Evolutionary conservation across 2,888 invertebrate genomes (phyloP), one percentile per base, ranked within the genome.

Genomic region (Lycophotia porphyrea): DNA sequence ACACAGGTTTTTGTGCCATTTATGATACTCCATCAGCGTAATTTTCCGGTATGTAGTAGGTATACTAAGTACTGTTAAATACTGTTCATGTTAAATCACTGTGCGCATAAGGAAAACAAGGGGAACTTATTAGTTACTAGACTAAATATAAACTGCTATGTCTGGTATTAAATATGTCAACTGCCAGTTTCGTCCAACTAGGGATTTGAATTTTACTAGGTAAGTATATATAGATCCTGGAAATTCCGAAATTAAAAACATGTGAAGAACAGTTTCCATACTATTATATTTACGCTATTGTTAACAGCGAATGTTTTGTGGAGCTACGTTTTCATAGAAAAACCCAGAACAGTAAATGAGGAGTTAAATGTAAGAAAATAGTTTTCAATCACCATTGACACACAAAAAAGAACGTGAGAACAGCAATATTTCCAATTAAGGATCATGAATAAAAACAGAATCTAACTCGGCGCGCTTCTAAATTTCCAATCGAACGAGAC

Each of bases 401-500:
- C 5, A 65, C 36, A 64, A 71, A 42, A 64, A 52, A 42, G 21
- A 78, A 42, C 75, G 80, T 84, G 78, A 69, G 72, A 85, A 80
- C 42, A 47, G 8, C 34, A 47, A n/a, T 24, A 11, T 82, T 63
- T 49, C 39, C 74, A 84, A 83, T 85, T 78, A 80, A 84, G 71
- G 71, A 82, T 82, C 72, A 76, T 74, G 74, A 88, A 74, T 81
- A 86, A 87, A 88, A 85, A 55, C 84, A 78, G 70, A 85, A 89
- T 88, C 89, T 88, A 88, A 89, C 80, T 71, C 85, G 78, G 74
- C 9, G 52, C n/a, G 13, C 79, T 58, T 58, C 60, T 21, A 68
- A 84, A 81, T 77, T 85, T 87, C 82, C 85, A 90, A 90, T 86
- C 85, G 85, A 84, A 86, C 76, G 85, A 90, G 89, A 90, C 86